Evolutionary conservation across 1,140 invertebrate species (phyloP).

Genomic region (Aleiodes sp.): DNA sequence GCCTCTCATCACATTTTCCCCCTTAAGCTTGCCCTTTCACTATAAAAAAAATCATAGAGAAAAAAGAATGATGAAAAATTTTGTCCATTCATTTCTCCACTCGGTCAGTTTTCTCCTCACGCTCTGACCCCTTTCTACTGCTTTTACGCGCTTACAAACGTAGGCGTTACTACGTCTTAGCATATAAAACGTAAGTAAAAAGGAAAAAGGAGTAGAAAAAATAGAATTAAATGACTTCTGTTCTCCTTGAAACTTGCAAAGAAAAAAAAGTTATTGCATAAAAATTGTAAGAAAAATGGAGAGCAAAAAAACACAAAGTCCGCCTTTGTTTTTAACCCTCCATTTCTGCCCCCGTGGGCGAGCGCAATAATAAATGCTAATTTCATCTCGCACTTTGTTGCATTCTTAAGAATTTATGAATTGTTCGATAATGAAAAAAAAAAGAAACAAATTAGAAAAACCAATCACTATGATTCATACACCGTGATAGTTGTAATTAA

Average conservation of each 20-base stretch:
- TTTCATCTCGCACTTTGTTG: neutral
- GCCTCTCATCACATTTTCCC: too few species aligned
- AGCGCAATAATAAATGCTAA: neutral
- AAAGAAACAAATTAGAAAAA: neutral
- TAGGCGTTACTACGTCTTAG: neutral
- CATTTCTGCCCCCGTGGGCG: constrained; percentile 3
- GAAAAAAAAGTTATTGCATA: neutral
- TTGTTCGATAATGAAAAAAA: too few species aligned
- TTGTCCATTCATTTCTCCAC: neutral
- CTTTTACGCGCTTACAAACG: neutral
- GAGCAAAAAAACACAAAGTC: neutral
- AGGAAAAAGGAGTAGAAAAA: neutral
- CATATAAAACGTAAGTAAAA: too few species aligned
- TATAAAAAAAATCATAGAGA: too few species aligned
- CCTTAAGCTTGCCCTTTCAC: too few species aligned
- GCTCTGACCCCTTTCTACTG: constrained; percentile 13
- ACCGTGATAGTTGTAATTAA: neutral
- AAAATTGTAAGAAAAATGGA: neutral
- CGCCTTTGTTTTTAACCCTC: constrained; percentile 13
- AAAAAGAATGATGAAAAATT: too few species aligned
- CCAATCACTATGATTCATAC: neutral
- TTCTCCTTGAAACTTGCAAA: neutral
- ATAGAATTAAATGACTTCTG: neutral
- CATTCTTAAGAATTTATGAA: neutral
- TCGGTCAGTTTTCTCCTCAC: constrained; percentile 13